These are phyloP conservation scores for Odontomachus brunneus DNA, from an alignment of 1,140 invertebrate genomes.

Conservation along the genomic window DNA sequence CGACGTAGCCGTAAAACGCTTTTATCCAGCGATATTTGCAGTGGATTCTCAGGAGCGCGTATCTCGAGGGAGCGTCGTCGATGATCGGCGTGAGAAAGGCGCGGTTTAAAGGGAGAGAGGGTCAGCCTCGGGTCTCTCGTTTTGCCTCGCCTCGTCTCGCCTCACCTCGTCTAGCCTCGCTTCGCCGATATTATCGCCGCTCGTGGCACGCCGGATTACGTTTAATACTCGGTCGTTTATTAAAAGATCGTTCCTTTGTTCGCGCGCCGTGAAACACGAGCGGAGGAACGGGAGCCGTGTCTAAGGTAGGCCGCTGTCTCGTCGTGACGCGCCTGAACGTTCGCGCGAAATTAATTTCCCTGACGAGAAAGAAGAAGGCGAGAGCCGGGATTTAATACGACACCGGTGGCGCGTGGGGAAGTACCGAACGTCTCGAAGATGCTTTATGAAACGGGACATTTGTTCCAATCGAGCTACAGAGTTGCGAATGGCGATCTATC, in stretches of 20 bases:
- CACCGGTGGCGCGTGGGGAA: not conserved
- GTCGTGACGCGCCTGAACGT: conserved; percentile 11
- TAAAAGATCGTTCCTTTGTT: conserved; percentile 55
- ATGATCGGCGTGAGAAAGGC: conserved; percentile 13
- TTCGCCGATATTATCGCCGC: conserved; percentile 36
- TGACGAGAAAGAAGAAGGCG: not conserved
- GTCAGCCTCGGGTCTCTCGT: not conserved
- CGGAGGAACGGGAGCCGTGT: not conserved
- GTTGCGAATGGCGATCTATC: not conserved
- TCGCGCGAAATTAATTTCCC: conserved; percentile 45
- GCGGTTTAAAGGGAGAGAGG: not conserved
- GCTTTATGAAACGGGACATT: not conserved
- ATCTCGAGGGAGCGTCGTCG: not conserved
- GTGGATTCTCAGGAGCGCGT: conserved; percentile 3
- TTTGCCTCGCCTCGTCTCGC: too few relatives aligned
- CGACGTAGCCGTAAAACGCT: conserved; percentile 44
- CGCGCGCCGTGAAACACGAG: conserved; percentile 37
- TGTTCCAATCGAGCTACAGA: not conserved
- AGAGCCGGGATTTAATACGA: conserved; percentile 40
- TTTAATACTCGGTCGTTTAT: conserved; percentile 48
- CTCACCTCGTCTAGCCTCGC: not conserved
- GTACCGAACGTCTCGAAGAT: not conserved
- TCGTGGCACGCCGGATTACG: conserved; percentile 34
- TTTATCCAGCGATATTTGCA: conserved; percentile 58
- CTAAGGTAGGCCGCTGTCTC: not conserved